Evolutionary conservation across 2,888 invertebrate genomes (phyloP), one percentile per base, ranked within the genome.

Genomic region (Stenodema calcarata): DNA sequence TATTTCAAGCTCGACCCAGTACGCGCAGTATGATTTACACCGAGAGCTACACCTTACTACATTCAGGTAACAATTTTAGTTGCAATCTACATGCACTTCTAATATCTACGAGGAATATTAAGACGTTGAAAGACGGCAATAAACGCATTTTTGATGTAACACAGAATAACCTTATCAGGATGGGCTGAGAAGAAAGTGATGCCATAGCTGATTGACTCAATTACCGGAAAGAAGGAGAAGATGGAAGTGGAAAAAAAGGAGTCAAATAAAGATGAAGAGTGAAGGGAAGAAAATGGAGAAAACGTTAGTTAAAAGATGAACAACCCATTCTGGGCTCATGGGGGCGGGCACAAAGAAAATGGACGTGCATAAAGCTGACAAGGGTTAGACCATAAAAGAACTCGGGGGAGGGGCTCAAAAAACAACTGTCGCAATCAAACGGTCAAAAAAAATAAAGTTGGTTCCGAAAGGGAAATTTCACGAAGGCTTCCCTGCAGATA

Each of bases 401-500:
- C 41, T 11, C 35, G 30, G 75, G 84, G 75, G 84, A 70, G 73
- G 84, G 44, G 73, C 84, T 84, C 44, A 84, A 84, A 84, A 80
- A 75, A 75, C 84, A 84, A 84, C 84, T 84, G 73, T 84, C 84
- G 47, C 84, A 84, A 84, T 84, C 84, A 84, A 84, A 73, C 12
- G 44, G n/a, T 84, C 23, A 44, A 47, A 70, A 84, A 73, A 73
- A 28, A 11, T 3, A 62, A 23, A 11, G 18, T 62, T 18, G 62
- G 62, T 12, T 62, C 62, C 73, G 69, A 44, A 44, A 84, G 84
- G 73, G 84, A 84, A 84, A 84, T 84, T 84, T 84, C 44, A 84
- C 27, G 44, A 69, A 62, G 73, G 84, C 73, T 84, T 62, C 62
- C 47, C 54, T 75, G 73, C 84, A 70, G 73, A 28, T 35, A 50